Conservation (phyloP, 2,888 invertebrate genomes). For the Drosophila meridiana region DNA sequence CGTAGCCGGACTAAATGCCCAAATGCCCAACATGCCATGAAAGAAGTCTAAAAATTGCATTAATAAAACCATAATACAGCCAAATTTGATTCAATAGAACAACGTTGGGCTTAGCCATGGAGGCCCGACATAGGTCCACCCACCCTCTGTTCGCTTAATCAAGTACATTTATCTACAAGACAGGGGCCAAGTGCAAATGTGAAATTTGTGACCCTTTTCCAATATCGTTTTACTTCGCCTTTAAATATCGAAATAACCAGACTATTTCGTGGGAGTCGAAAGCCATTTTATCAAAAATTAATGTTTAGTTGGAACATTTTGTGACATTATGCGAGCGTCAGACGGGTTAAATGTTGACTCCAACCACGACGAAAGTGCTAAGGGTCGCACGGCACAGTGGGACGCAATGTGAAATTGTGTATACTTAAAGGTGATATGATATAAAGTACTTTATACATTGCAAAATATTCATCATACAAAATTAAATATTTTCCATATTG, state of each 20-base stretch:
- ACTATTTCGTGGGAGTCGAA: conserved; percentile 65
- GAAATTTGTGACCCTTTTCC: conserved; percentile 38
- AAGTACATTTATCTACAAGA: conserved; percentile 44
- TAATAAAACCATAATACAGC: conserved; percentile 50
- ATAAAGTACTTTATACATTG: background rate
- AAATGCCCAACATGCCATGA: conserved; percentile 22
- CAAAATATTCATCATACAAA: background rate
- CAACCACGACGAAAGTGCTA: conserved; percentile 22
- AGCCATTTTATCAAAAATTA: conserved; percentile 78
- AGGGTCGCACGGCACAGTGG: conserved; percentile 39
- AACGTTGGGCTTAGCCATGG: conserved; percentile 25
- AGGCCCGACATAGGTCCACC: background rate
- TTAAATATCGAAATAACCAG: conserved; percentile 37
- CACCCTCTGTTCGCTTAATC: conserved; percentile 20
- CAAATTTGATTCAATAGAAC: conserved; percentile 50
- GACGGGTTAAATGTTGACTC: conserved; percentile 65
- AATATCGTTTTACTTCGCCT: conserved; percentile 36
- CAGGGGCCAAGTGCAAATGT: conserved; percentile 41
- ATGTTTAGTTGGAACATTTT: conserved; percentile 77
- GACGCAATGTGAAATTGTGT: background rate
- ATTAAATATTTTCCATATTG: too few species aligned
- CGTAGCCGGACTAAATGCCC: conserved; percentile 19
- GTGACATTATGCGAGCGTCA: conserved; percentile 72
- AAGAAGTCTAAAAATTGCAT: conserved; percentile 55
- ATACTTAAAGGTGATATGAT: background rate